Evolutionary conservation across 1,140 invertebrate genomes (phyloP).

Genomic region (Drosophila tsacasi): DNA sequence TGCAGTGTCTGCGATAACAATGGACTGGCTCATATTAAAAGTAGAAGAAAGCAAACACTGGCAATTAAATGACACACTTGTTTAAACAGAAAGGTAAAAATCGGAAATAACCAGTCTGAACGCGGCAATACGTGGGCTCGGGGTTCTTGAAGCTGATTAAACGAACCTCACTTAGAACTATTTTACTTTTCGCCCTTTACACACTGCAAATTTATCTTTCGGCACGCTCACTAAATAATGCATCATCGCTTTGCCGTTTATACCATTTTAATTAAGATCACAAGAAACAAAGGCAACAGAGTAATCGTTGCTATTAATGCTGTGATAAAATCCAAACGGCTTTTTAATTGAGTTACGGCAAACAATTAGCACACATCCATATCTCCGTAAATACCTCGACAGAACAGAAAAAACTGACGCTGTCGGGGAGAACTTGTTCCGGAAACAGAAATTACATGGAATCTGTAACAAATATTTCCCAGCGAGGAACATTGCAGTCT

Average conservation of each 20-base stretch:
- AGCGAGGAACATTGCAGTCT: conserved; percentile 7
- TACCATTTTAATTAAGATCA: conserved; percentile 25
- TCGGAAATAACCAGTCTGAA: conserved; percentile 28
- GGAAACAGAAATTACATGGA: conserved; percentile 11
- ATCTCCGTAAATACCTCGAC: conserved; percentile 4
- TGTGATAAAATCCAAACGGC: conserved; percentile 51
- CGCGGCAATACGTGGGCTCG: conserved; percentile 17
- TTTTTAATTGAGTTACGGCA: conserved; percentile 58
- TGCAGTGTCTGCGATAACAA: conserved; percentile 34
- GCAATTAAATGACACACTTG: conserved; percentile 38
- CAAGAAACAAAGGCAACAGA: conserved; percentile 20
- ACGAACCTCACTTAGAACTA: background rate
- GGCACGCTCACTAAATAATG: conserved; percentile 24
- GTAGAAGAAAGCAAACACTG: conserved; percentile 29
- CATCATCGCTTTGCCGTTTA: conserved; percentile 18
- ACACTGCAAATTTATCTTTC: conserved; percentile 23
- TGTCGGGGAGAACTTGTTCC: conserved; percentile 28
- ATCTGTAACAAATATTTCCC: background rate
- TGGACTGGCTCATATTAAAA: conserved; percentile 7
- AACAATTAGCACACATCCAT: conserved; percentile 14
- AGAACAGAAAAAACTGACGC: background rate
- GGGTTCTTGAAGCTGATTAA: conserved; percentile 6
- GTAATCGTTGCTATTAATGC: conserved; percentile 41
- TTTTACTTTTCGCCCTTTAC: conserved; percentile 11
- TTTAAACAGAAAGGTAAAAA: conserved; percentile 29